Evolutionary conservation across 2,113 vertebrate genomes (phyloP).

Genomic region (Microcebus ravelobensis): DNA sequence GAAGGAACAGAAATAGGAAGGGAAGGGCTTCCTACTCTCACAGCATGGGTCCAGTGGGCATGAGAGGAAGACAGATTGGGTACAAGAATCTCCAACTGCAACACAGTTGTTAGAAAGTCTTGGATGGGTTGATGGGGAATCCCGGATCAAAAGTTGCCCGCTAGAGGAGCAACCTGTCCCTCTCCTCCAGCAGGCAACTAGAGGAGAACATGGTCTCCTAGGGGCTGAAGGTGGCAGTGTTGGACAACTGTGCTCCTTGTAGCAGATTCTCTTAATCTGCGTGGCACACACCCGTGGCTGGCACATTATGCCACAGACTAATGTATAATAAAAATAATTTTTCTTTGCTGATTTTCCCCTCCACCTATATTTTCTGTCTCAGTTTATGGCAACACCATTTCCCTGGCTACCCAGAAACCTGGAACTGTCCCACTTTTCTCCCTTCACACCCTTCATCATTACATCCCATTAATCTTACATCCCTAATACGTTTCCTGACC

Average conservation of each 20-base stretch:
- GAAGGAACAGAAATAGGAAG: background rate
- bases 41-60: fast-evolving
- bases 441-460: background rate
- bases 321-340: background rate
- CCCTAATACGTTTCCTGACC: background rate
- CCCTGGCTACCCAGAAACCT: background rate
- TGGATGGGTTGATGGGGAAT: background rate
- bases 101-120: background rate
- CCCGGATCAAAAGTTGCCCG: background rate
- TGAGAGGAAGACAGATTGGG: background rate
- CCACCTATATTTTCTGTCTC: background rate
- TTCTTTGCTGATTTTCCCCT: background rate
- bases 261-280: background rate
- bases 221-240: background rate
- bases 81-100: background rate
- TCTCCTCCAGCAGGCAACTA: background rate
- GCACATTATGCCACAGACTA: background rate
- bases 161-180: no score
- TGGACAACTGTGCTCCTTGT: background rate
- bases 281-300: background rate
- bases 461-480: background rate
- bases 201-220: background rate
- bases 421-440: background rate
- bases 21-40: background rate
- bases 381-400: background rate